A percentile compares a stretch with the other conserved stretches of the same genome.
These are phyloP conservation scores for Lutjanus campechanus DNA, from an alignment of 2,797 vertebrate genomes.

Conservation along the genomic window DNA sequence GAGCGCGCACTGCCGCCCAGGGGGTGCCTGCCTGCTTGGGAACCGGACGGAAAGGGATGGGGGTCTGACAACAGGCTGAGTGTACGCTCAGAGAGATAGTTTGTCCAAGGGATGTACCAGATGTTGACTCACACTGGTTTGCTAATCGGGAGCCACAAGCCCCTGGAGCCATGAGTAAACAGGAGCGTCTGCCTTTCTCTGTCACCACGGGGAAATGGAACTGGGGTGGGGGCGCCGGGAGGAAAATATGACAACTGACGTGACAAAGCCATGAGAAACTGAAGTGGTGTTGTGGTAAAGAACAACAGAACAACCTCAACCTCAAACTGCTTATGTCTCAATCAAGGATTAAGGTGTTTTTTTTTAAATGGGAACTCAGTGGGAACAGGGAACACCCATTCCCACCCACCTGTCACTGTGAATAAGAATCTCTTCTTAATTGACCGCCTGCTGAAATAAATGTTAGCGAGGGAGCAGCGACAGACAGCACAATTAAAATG, in stretches of 20 bases:
- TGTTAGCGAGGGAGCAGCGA: conserved; percentile 21
- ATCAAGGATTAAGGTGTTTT: conserved; percentile 53
- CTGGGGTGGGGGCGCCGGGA: neutral
- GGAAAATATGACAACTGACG: conserved; percentile 50
- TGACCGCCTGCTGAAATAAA: conserved; percentile 44
- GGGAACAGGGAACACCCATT: conserved; percentile 49
- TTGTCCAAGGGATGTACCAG: conserved; percentile 83
- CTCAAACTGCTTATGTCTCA: conserved; percentile 53
- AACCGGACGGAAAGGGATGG: conserved; percentile 63
- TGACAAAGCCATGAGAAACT: conserved; percentile 48
- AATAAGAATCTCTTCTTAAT: conserved; percentile 49
- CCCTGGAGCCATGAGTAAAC: conserved; percentile 84
- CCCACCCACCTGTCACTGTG: conserved; percentile 56
- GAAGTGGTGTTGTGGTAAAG: conserved; percentile 36
- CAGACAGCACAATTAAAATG: conserved; percentile 27
- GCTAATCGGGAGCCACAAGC: conserved; percentile 86
- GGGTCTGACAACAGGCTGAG: conserved; percentile 75
- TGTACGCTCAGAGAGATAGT: conserved; percentile 76
- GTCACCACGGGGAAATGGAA: conserved; percentile 64
- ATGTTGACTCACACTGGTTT: conserved; percentile 88
- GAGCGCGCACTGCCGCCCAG: conserved; percentile 77
- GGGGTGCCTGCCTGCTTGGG: conserved; percentile 76
- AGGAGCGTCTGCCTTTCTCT: conserved; percentile 78
- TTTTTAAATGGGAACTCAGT: conserved; percentile 41
- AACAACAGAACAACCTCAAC: conserved; percentile 39